These are phyloP conservation scores for Marisa cornuarietis DNA, from an alignment of 1,140 invertebrate genomes.

Conservation along the genomic window DNA sequence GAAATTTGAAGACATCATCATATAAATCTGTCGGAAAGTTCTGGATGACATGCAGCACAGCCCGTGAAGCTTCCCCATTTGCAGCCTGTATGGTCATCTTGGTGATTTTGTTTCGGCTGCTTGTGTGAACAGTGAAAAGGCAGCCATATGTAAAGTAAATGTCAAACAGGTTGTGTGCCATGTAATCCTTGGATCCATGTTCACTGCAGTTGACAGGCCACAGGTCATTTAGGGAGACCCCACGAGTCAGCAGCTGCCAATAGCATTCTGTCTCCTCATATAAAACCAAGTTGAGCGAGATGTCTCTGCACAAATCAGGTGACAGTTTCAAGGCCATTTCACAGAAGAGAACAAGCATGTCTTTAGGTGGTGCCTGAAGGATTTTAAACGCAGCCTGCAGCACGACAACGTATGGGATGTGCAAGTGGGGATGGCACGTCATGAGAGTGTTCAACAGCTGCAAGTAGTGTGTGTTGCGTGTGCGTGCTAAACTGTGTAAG, in stretches of 20 bases:
- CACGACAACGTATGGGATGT: constrained; percentile 16
- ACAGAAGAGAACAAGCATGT: constrained; percentile 22
- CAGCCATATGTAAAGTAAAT: constrained; percentile 26
- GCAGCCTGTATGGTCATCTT: constrained; percentile 27
- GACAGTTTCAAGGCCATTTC: constrained; percentile 15
- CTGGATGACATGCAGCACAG: constrained; percentile 26
- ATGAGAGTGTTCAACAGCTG: not conserved
- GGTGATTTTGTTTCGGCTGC: constrained; percentile 25
- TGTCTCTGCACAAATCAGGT: constrained; percentile 19
- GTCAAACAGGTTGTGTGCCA: constrained; percentile 22
- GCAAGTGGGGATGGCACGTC: not conserved
- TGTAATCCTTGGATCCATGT: constrained; percentile 19
- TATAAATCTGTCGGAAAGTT: constrained; percentile 26
- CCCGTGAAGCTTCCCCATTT: constrained; percentile 17
- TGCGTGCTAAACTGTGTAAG: constrained; percentile 1
- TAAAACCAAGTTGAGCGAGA: constrained; percentile 21
- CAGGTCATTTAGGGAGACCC: constrained; percentile 18
- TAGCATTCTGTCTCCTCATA: constrained; percentile 26
- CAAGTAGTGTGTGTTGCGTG: constrained; percentile 9
- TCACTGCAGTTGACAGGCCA: constrained; percentile 26
- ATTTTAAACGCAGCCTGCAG: constrained; percentile 24
- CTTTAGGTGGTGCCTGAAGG: constrained; percentile 20
- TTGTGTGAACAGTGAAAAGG: constrained; percentile 24
- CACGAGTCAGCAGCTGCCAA: constrained; percentile 20
- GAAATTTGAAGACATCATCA: constrained; percentile 25